phyloP scores from a whole-genome alignment of 2,113 vertebrate genomes.

The Globicephala melas region DNA sequence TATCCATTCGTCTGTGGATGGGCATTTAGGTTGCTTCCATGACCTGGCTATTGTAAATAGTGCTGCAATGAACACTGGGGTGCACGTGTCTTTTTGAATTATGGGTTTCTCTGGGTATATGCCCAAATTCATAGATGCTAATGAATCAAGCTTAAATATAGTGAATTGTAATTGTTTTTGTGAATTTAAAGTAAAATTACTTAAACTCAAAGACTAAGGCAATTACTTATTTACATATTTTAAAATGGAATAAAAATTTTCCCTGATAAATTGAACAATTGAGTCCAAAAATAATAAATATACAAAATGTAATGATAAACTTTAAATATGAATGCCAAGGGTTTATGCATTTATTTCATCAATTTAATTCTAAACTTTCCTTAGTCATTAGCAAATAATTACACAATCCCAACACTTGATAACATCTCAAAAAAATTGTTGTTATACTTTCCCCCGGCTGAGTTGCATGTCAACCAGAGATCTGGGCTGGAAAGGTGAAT shows the following conservation, averaged over 20 bases:
- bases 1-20: no score
- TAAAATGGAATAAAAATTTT: neutral
- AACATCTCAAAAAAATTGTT: neutral
- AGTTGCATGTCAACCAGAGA: neutral
- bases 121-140: neutral
- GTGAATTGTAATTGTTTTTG: neutral
- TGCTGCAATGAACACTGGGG: no score
- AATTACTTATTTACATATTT: neutral
- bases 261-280: neutral
- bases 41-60: no score
- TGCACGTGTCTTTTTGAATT: no score
- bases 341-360: neutral
- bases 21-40: no score
- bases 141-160: neutral
- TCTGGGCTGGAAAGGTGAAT: neutral
- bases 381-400: constrained; percentile 6
- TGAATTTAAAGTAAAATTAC: neutral
- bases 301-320: neutral
- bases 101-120: no score
- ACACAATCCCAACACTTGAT: neutral
- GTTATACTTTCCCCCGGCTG: neutral
- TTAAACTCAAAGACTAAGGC: neutral
- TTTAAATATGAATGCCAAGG: neutral
- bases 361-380: neutral
- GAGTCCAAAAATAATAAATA: neutral